A percentile compares a stretch with the other conserved stretches of the same genome.
These are phyloP conservation scores for Chironomus riparius DNA, from an alignment of 2,888 invertebrate genomes.

Conservation along the genomic window DNA sequence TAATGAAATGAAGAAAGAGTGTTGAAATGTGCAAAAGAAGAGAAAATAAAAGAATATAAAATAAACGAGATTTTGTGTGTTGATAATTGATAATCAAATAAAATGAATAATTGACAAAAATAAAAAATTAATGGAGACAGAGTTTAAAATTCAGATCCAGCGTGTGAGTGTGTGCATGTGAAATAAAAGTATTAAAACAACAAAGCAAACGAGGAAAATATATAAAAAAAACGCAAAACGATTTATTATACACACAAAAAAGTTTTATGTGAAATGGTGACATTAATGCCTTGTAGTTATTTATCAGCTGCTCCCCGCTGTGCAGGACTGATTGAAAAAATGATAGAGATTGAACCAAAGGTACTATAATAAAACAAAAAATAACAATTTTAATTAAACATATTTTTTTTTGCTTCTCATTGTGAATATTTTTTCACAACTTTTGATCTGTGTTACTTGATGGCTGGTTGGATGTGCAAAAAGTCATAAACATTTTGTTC, in stretches of 20 bases:
- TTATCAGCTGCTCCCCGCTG: conserved; percentile 39
- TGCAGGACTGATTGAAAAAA: conserved; percentile 43
- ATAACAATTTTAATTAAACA: too few species aligned
- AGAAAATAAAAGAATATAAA: neutral
- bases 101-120: conserved; percentile 18
- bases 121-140: conserved; percentile 3
- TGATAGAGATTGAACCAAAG: conserved; percentile 45
- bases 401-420: too few species aligned
- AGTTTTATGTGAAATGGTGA: conserved; percentile 38
- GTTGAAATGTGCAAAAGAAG: conserved; percentile 17
- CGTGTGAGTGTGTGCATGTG: neutral
- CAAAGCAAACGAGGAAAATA: neutral
- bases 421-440: too few species aligned
- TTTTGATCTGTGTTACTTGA: too few species aligned
- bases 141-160: neutral
- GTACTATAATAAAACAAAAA: conserved; percentile 32
- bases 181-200: neutral
- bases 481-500: too few species aligned
- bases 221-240: neutral
- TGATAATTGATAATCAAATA: conserved; percentile 20
- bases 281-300: conserved; percentile 42
- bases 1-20: neutral
- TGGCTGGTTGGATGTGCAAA: too few species aligned
- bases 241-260: conserved; percentile 19
- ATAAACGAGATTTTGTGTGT: neutral